Evolutionary conservation across 2,797 vertebrate species (phyloP), one percentile per base, ranked within the genome.

Genomic region (Crypturellus tataupa): DNA sequence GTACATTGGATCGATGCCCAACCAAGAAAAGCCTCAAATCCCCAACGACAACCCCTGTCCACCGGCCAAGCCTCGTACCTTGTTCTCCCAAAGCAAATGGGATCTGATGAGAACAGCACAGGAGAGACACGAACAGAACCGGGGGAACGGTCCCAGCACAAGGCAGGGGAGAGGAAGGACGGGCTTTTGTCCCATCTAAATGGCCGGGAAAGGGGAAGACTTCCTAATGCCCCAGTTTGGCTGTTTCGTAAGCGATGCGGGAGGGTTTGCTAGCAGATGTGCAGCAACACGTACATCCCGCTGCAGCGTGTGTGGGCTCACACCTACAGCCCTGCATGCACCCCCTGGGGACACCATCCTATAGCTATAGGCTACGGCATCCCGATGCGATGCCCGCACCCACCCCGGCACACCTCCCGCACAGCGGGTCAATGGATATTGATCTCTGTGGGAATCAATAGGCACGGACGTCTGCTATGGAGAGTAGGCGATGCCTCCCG

Each of bases 61-160:
- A 10, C 4, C 44, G 12, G 85, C 92, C 87, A 89, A n/a, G 40
- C 4, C 72, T 64, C 69, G 12, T 0, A 51, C 60, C 69, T 70
- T 1, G 1, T 60, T 63, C 67, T 94, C 83, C 65, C 83, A 33
- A 75, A 80, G 3, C 69, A 91, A 89, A 78, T 47, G 77, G 87
- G 71, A 63, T 7, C 0, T 1, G 75, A 23, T 0, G 3, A 85
- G 62, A 17, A 1, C 1, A 59, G 64, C 2, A 78, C 1, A 1
- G 40, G 2, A 49, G 55, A 35, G 68, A 80, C 2, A 60, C 76
- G n/a, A 42, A 44, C 62, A 77, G 37, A 37, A 69, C 40, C 0
- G 4, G 21, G 2, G 42, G 60, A 29, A 91, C 25, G 51, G 81
- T 64, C 40, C 67, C 13, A 39, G n/a, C 2, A 23, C 68, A 46